Conservation (phyloP, 1,140 invertebrate species). For the Panulirus ornatus region DNA sequence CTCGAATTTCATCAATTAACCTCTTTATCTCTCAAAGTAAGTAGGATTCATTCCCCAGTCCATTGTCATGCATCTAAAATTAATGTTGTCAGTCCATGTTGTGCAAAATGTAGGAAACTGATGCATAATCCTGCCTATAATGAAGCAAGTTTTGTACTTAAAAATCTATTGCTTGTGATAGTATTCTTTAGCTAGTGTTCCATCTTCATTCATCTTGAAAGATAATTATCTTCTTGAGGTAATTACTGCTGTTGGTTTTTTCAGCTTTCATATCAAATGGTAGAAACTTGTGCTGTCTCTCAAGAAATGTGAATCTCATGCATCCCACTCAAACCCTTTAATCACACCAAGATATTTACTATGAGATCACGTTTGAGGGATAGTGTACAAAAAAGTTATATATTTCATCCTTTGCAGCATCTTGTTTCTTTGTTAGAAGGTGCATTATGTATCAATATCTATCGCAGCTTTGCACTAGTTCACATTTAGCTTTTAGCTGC, state of each 20-base stretch:
- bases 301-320: neutral
- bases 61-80: constrained; percentile 58
- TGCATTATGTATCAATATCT: constrained; percentile 29
- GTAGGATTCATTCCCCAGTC: constrained; percentile 42
- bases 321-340: neutral
- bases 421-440: constrained; percentile 46
- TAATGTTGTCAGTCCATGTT: constrained; percentile 37
- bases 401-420: constrained; percentile 52
- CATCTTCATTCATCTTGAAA: constrained; percentile 66
- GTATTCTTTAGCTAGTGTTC: constrained; percentile 65
- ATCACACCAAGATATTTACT: neutral
- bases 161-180: constrained; percentile 70
- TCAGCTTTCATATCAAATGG: constrained; percentile 60
- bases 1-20: constrained; percentile 36
- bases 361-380: constrained; percentile 21
- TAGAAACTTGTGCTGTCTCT: constrained; percentile 27
- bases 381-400: constrained; percentile 32
- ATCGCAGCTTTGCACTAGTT: constrained; percentile 57
- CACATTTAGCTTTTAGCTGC: constrained; percentile 40
- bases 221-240: constrained; percentile 25
- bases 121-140: constrained; percentile 70
- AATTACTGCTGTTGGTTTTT: constrained; percentile 45
- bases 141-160: constrained; percentile 68
- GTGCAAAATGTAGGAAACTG: constrained; percentile 33
- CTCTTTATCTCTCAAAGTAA: constrained; percentile 29